A percentile compares a stretch with the other conserved stretches of the same genome.
Conservation (phyloP, 2,797 vertebrate species). For the Anas bahamensis region DNA sequence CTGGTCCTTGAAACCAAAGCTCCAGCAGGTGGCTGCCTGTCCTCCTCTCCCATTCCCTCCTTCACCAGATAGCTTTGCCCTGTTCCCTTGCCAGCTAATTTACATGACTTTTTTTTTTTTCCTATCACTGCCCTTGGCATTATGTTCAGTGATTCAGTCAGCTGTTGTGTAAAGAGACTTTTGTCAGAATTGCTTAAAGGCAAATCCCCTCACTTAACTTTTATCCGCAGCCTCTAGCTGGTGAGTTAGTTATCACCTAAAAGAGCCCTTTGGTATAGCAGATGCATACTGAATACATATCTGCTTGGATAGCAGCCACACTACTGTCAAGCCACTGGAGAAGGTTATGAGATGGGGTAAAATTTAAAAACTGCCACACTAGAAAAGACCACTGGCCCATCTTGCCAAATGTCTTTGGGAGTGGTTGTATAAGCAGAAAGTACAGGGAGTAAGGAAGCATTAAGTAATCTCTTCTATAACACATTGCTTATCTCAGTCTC, state of each 20-base stretch:
- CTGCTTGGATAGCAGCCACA: slow-evolving; percentile 30
- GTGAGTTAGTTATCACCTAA: slow-evolving; percentile 58
- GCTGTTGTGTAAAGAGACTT: slow-evolving; percentile 38
- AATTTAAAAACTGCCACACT: background rate
- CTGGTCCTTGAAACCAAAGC: background rate
- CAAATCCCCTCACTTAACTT: slow-evolving; percentile 56
- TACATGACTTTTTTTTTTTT: slow-evolving; percentile 31
- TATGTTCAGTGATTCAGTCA: slow-evolving; percentile 45
- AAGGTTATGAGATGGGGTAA: slow-evolving; percentile 4
- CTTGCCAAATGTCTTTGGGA: background rate
- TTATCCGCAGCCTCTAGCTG: slow-evolving; percentile 46
- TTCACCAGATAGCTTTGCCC: slow-evolving; percentile 34
- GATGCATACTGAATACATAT: background rate
- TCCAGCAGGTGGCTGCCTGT: slow-evolving; percentile 26
- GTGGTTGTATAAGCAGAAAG: background rate
- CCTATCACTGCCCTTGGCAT: slow-evolving; percentile 50
- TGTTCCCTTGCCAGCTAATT: slow-evolving; percentile 56
- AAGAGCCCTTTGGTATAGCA: slow-evolving; percentile 50
- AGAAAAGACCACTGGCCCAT: background rate
- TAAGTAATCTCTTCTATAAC: background rate
- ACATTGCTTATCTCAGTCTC: background rate
- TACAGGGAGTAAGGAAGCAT: background rate
- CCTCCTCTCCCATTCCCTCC: slow-evolving; percentile 9
- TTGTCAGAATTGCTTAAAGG: slow-evolving; percentile 50
- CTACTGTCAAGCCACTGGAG: slow-evolving; percentile 30